These are phyloP conservation scores for Miniopterus natalensis DNA, from an alignment of 2,113 vertebrate species.

Conservation along the genomic window DNA sequence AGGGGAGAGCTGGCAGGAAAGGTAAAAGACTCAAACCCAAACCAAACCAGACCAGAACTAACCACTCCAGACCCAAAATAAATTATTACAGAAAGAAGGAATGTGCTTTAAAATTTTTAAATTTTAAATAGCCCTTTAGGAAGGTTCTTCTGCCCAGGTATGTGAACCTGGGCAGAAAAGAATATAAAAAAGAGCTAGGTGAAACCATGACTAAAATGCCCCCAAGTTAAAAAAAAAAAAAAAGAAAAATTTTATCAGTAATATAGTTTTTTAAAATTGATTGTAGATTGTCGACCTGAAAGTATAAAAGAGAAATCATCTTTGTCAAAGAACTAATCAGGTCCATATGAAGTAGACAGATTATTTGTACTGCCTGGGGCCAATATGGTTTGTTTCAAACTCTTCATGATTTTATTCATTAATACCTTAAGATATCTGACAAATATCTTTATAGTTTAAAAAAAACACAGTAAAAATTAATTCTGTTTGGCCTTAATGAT, in stretches of 20 bases:
- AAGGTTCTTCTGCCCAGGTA: neutral
- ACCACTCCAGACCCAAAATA: neutral
- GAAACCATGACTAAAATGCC: neutral
- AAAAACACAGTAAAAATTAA: neutral
- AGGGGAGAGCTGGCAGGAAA: neutral
- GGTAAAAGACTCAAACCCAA: neutral
- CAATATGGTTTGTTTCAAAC: neutral
- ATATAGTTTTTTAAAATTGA: neutral
- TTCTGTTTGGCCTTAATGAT: neutral
- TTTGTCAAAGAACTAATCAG: neutral
- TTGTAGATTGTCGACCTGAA: neutral
- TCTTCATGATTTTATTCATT: slow-evolving; percentile 1
- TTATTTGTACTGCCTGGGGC: neutral
- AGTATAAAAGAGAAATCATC: slow-evolving; percentile 24
- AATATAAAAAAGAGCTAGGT: neutral
- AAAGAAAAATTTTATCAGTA: neutral
- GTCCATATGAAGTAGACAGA: neutral
- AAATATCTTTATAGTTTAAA: slow-evolving; percentile 19
- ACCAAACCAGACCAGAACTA: neutral
- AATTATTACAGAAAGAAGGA: neutral
- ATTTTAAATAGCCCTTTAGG: neutral
- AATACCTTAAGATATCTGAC: neutral
- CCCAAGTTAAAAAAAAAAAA: neutral
- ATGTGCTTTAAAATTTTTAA: neutral
- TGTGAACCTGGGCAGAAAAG: neutral